Evolutionary conservation across 2,113 vertebrate species (phyloP), one percentile per base, ranked within the genome.

Genomic region (Ochotona princeps): DNA sequence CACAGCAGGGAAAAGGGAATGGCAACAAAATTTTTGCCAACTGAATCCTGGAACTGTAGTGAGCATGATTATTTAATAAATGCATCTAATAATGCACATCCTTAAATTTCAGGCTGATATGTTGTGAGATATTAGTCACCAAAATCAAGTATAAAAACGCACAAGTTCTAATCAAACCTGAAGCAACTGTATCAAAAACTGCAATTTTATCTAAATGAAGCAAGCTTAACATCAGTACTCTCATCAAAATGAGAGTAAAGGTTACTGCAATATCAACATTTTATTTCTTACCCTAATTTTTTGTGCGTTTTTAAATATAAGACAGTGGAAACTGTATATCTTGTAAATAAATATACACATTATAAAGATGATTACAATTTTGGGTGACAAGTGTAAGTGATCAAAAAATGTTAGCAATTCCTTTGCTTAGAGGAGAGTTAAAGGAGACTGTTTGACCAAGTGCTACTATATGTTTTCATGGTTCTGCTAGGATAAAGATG

Each of bases 81-180:
- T 91, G 4, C 51, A 93, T 79, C 65, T 57, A 87, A 60, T 1
- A 54, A 65, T 38, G 35, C 1, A 65, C 10, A 79, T 89, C 35
- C 90, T 87, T 84, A 75, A 87, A 75, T 91, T 95, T 70, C 35
- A 81, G 67, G 74, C 63, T 44, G 30, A 30, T 30, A 14, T 70
- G 4, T 65, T 81, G 84, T 85, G 18, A 75, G n/a, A 95, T 60
- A 82, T 72, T 21, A 65, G 18, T 65, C 70, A 90, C 57, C 92
- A 87, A 86, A 93, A 91, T 89, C 66, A 93, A 87, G 32, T 89
- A 83, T 35, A 94, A 85, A 91, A 93, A 93, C 74, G 78, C 94
- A 82, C 2, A 61, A 66, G 20, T 93, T 83, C 87, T 44, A 87
- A 89, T 87, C 30, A 86, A 18, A 83, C 75, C 49, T 87, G 79